Percentiles rank a stretch among this genome's conserved stretches.
Evolutionary conservation across 2,888 invertebrate species (phyloP).

Genomic region (Drepana falcataria): DNA sequence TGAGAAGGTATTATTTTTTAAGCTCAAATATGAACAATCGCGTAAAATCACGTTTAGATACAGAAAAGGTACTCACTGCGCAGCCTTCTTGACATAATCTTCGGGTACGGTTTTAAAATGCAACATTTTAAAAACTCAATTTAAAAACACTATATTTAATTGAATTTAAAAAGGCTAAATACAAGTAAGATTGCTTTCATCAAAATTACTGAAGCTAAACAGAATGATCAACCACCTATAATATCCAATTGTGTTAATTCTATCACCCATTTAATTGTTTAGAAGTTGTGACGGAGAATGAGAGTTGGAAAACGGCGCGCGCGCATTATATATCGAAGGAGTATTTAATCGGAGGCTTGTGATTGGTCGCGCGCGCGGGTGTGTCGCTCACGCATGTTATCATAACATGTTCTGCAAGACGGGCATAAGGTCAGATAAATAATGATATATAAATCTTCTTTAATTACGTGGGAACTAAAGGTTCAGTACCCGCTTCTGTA

Average conservation of each 20-base stretch:
- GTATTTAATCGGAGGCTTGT: constrained; percentile 41
- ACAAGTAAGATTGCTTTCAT: constrained; percentile 29
- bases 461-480: neutral
- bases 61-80: constrained; percentile 49
- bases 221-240: constrained; percentile 76
- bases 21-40: no score
- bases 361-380: constrained; percentile 69
- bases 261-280: constrained; percentile 71
- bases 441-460: neutral
- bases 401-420: neutral
- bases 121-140: constrained; percentile 52
- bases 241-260: constrained; percentile 60
- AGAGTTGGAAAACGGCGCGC: constrained; percentile 36
- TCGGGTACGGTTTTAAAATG: constrained; percentile 62
- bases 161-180: no score
- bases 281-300: constrained; percentile 22
- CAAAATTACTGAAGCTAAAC: constrained; percentile 75
- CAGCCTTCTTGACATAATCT: constrained; percentile 59
- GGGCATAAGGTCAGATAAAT: neutral
- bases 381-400: constrained; percentile 35
- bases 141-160: constrained; percentile 14
- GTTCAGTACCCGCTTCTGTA: no score
- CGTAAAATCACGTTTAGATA: neutral
- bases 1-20: no score
- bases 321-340: constrained; percentile 58